These are phyloP conservation scores for Plebejus argus DNA, from an alignment of 2,888 invertebrate genomes.

Conservation along the genomic window DNA sequence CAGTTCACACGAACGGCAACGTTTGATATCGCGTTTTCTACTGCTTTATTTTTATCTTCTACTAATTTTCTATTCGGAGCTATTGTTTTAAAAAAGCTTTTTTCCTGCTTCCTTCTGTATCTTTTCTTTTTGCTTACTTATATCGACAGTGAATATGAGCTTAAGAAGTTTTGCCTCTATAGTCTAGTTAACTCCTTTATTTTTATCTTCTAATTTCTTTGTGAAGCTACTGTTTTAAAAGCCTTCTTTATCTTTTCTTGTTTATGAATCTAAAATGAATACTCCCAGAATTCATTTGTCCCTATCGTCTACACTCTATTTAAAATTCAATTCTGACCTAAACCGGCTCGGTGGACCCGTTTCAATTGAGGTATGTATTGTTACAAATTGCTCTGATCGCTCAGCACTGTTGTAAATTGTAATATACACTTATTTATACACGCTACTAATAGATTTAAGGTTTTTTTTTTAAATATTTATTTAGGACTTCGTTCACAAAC, in stretches of 20 bases:
- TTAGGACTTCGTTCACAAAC: no score
- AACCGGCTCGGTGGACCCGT: slow-evolving; percentile 45
- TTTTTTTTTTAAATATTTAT: no score
- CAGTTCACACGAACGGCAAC: not conserved
- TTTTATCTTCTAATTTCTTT: not conserved
- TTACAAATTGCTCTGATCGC: slow-evolving; percentile 46
- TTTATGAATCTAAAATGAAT: not conserved
- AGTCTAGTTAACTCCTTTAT: not conserved
- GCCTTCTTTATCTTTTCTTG: not conserved
- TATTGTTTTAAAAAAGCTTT: not conserved
- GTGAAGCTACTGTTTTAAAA: not conserved
- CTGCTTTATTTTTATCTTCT: not conserved
- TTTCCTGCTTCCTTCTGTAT: not conserved
- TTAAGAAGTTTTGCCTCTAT: no score
- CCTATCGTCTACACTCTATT: slow-evolving; percentile 45
- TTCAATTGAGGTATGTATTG: slow-evolving; percentile 50
- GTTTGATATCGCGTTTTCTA: not conserved
- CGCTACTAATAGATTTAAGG: slow-evolving; percentile 3
- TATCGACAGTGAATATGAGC: not conserved
- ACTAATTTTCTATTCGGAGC: not conserved
- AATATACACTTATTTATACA: slow-evolving; percentile 27
- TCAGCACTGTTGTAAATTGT: no score
- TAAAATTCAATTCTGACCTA: slow-evolving; percentile 46
- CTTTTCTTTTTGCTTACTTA: not conserved
- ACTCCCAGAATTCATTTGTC: not conserved